phyloP scores from a whole-genome alignment of 35 echinoderm and acorn worm genomes.

The Eucidaris tribuloides region DNA sequence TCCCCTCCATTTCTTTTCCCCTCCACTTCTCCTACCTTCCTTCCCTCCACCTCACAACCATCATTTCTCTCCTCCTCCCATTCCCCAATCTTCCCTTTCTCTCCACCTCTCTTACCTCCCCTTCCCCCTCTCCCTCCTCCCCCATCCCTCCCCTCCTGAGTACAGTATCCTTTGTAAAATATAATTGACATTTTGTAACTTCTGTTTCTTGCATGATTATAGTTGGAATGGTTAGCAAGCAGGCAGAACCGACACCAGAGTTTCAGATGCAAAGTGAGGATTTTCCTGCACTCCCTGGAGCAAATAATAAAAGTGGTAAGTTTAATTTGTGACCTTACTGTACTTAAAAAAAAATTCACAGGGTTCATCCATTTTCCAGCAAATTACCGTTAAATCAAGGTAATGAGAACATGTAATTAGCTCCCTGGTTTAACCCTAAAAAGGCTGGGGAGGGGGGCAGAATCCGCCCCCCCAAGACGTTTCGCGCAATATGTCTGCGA shows the following conservation, averaged over 20 bases:
- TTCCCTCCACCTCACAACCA: not conserved
- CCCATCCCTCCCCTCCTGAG: not conserved
- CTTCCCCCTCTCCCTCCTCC: not conserved
- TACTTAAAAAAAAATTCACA: too few relatives aligned
- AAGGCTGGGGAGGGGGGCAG: too few relatives aligned
- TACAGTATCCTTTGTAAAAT: not conserved
- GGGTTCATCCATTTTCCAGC: too few relatives aligned
- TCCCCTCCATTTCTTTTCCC: not conserved
- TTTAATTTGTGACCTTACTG: too few relatives aligned
- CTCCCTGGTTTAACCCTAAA: too few relatives aligned
- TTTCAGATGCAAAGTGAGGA: constrained; percentile 92
- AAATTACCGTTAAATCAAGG: too few relatives aligned
- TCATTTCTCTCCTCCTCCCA: not conserved
- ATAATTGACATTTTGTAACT: not conserved
- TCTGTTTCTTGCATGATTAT: constrained; percentile 9
- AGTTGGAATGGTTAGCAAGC: constrained; percentile 98
- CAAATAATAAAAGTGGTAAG: constrained; percentile 55
- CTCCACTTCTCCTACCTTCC: not conserved
- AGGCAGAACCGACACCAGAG: constrained; percentile 83
- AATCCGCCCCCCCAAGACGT: too few relatives aligned
- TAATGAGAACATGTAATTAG: too few relatives aligned
- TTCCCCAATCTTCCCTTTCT: not conserved
- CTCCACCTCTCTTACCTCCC: not conserved
- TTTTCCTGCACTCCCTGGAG: constrained; percentile 89
- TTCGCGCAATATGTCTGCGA: too few relatives aligned